Evolutionary conservation across 2,888 invertebrate species (phyloP), one percentile per base, ranked within the genome.

Genomic region (Kryphioiulus occultus): DNA sequence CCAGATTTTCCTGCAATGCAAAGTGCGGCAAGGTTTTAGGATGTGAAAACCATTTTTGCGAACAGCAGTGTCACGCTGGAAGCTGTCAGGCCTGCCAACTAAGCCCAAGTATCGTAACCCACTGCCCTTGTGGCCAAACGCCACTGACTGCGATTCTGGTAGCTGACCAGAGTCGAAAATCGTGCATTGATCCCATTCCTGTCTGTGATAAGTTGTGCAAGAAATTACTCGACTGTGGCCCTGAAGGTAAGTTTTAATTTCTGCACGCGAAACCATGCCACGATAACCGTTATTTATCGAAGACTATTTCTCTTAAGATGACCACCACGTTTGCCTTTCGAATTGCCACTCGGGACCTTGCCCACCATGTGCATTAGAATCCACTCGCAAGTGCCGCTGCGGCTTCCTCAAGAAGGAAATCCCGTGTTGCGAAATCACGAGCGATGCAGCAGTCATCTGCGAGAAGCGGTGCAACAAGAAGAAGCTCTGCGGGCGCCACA

Each of bases 391-490:
- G 88, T 98, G 98, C 90, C 95, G 97, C 68, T 98, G 98, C 91
- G 97, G 96, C 0, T 95, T 95, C 91, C 95, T 96, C 92, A 95
- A 95, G 90, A 95, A 95, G 90, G 95, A 96, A 91, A 94, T 97
- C 87, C 94, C 95, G 2, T 98, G 98, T 91, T 93, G 93, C 0
- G 94, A 96, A 87, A 92, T 97, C 15, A 94, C 94, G 0, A 94
- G 95, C 0, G 94, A 94, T 85, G 95, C 95, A 91, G 96, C 95
- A 90, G 95, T 96, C 0, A 84, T 32, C 4, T 99, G 99, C 92
- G 96, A 97, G 91, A 96, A 96, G 91, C 95, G 96, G 90, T 99
- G 99, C 91, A 96, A 95, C 87, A 98, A 97, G 89, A 92, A 92
- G 90, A 91, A 91, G 88, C 89, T 90, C 3, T 93, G 93, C 90